These are phyloP conservation scores for Bagarius yarrelli DNA, from an alignment of 2,113 vertebrate species.

Conservation along the genomic window DNA sequence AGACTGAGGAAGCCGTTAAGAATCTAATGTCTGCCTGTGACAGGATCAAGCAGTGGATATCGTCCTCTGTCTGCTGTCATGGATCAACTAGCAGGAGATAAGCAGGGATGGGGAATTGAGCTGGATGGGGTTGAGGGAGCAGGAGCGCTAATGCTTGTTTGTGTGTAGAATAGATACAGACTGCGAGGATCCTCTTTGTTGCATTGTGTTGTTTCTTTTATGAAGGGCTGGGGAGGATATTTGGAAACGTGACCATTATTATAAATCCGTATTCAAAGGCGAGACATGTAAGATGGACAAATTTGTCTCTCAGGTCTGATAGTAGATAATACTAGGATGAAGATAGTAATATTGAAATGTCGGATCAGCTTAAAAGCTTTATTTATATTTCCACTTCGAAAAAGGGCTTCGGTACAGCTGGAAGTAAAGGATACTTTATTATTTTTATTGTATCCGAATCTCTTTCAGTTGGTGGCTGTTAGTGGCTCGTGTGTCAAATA, in stretches of 20 bases:
- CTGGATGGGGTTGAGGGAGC: neutral
- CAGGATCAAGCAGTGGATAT: slow-evolving; percentile 37
- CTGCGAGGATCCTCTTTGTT: slow-evolving; percentile 49
- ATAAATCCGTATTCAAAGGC: slow-evolving; percentile 4
- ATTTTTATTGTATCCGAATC: neutral
- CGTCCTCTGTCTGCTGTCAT: slow-evolving; percentile 43
- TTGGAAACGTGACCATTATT: slow-evolving; percentile 20
- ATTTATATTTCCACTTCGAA: neutral
- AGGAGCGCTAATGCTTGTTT: slow-evolving; percentile 29
- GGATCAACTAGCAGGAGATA: slow-evolving; percentile 49
- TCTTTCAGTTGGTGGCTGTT: neutral
- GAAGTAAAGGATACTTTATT: neutral
- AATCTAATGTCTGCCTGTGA: slow-evolving; percentile 38
- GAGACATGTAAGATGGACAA: slow-evolving; percentile 37
- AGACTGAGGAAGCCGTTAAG: slow-evolving; percentile 21
- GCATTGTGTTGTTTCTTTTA: slow-evolving; percentile 42
- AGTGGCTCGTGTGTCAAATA: neutral
- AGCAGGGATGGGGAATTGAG: slow-evolving; percentile 6
- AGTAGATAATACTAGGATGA: neutral
- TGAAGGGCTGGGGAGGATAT: neutral
- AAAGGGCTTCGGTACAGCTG: neutral
- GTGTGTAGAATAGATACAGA: slow-evolving; percentile 41
- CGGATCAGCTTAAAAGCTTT: neutral
- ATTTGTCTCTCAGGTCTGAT: slow-evolving; percentile 31
- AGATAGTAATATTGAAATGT: neutral